Base-by-base conservation (phyloP, 2,797 vertebrate genomes). In the Parauchenoglanis punctatus region DNA sequence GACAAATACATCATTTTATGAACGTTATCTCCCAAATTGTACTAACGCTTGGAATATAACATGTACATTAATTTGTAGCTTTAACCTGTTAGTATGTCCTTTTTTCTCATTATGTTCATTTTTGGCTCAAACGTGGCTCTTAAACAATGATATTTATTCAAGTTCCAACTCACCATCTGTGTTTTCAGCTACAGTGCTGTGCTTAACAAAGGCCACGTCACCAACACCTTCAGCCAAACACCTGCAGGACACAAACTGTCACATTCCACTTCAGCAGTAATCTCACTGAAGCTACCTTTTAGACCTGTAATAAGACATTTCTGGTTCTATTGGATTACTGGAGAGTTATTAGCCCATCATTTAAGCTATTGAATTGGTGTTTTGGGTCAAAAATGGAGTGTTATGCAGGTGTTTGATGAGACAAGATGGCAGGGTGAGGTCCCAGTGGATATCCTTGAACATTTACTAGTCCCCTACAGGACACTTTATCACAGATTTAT, bases 151-250 rank as follows among this genome's bases (percentile, higher is more conserved):
- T 52, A 28, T 78, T 31, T 35, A 23, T 23, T 59, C 10, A 23
- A n/a, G 44, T 15, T n/a, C n/a, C 68, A 11, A 88, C 93, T 93
- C 88, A 96, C 96, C 94, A 17, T 91, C 78, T 7, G 76, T 95
- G 90, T 94, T 93, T 81, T 95, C 94, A 0, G 0, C 0, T 78
- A 95, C 93, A 4, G 23, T 94, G 68, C 90, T 90, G 91, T 96
- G 95, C 91, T 96, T 96, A 85, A 96, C 76, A 88, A 96, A 96
- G 68, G 96, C 95, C 78, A 96, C 96, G 25, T 96, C 95, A 8
- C 95, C 96, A 11, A 67, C 84, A 28, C 7, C 90, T 0, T 96
- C 94, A 84, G 88, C 93, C 23, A 96, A 92, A 93, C 96, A 96
- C 85, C 96, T 96, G 56, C 2, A 90, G 78, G 80, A 68, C 89